A percentile compares a stretch with the other conserved stretches of the same genome.
phyloP scores from a whole-genome alignment of 2,797 vertebrate genomes.

The Takifugu rubripes region DNA sequence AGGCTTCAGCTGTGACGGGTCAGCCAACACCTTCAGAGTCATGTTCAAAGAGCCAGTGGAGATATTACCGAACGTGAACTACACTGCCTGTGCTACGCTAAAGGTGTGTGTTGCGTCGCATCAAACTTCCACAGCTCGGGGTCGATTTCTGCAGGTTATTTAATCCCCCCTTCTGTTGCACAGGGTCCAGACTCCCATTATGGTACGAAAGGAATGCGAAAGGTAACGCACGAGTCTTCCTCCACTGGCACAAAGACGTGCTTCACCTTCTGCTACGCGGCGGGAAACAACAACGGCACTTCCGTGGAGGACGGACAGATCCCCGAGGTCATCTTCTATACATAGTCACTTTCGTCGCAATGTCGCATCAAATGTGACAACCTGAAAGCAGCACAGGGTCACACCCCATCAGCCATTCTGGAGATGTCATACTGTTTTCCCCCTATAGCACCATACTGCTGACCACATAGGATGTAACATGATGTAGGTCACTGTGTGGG shows the following conservation, averaged over 20 bases:
- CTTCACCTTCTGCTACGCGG: constrained; percentile 95
- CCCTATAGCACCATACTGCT: constrained; percentile 51
- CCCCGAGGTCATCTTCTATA: constrained; percentile 99
- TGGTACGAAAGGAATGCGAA: constrained; percentile 94
- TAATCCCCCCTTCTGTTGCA: constrained; percentile 11
- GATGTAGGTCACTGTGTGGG: constrained; percentile 48
- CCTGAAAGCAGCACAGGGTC: constrained; percentile 53
- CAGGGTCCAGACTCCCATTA: constrained; percentile 98
- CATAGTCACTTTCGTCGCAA: constrained; percentile 71
- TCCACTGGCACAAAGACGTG: constrained; percentile 92
- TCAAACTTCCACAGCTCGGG: background rate
- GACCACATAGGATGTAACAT: constrained; percentile 37
- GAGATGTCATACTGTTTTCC: constrained; percentile 46
- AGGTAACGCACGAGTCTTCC: constrained; percentile 89
- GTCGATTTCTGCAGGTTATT: background rate
- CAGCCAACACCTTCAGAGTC: constrained; percentile 93
- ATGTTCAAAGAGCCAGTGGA: constrained; percentile 99
- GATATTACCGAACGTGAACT: constrained; percentile 92
- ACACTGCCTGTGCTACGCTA: constrained; percentile 92
- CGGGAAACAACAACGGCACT: constrained; percentile 97
- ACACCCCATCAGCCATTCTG: constrained; percentile 48
- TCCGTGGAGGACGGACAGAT: constrained; percentile 98
- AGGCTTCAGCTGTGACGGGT: constrained; percentile 95
- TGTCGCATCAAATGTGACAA: constrained; percentile 64
- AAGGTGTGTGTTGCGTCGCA: constrained; percentile 76